Evolutionary conservation across 2,797 vertebrate genomes (phyloP), one percentile per base, ranked within the genome.

Genomic region (Tokudaia tokunoshimensis): DNA sequence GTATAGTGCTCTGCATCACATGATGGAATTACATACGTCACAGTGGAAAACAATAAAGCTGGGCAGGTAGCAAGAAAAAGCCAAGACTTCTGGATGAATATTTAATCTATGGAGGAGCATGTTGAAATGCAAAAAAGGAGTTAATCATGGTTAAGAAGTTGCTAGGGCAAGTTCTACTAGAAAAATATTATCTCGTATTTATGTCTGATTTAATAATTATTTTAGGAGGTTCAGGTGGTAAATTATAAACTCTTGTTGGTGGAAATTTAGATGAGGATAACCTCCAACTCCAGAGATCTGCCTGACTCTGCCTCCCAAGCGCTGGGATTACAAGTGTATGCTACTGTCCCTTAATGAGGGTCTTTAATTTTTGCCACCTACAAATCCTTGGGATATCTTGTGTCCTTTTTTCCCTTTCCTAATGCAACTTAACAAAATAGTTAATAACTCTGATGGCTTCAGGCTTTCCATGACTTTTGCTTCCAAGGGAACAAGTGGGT

Each of bases 141-240:
- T 92, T 90, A 55, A n/a, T 75, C 81, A 92, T 81, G 20, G 29
- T n/a, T 94, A 82, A 88, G n/a, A 88, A 75, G 22, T 72, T 92
- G 59, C 52, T 82, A 78, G 37, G 84, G 15, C 85, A 91, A 72
- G 15, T 93, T 93, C 55, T 80, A 34, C 1, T 41, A 89, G 75
- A 80, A 5, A 34, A 94, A 92, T 8, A 57, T 96, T 96, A 86
- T 34, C 6, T 82, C 12, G 24, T 72, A 41, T 85, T 93, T 85
- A 70, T 89, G 20, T 52, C 94, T 92, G 87, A 61, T 31, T 92
- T 37, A 87, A 87, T 8, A 76, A 6, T 31, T 74, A 34, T 1
- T 67, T 67, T 72, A 82, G 34, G 70, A 90, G 91, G 75, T 12
- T 82, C 34, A 22, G 79, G 6, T 34, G 37, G 11, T 61, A 89